phyloP scores from a whole-genome alignment of 2,888 invertebrate species.

The Mythimna impura region DNA sequence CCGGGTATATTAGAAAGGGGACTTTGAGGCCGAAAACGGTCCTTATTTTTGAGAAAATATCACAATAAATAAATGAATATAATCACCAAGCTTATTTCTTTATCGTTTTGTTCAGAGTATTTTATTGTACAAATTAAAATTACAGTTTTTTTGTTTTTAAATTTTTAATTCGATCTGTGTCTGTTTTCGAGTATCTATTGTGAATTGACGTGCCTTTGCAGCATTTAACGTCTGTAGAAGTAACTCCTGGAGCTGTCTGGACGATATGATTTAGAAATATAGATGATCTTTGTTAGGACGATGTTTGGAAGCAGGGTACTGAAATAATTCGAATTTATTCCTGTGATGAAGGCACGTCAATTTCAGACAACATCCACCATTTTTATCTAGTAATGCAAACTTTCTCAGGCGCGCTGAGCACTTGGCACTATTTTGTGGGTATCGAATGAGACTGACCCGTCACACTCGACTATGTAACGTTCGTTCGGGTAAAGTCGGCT shows the following conservation, averaged over 20 bases:
- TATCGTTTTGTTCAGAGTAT: constrained; percentile 34
- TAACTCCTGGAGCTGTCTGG: background rate
- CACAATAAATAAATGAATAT: constrained; percentile 34
- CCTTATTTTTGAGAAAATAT: constrained; percentile 33
- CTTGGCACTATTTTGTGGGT: too few species aligned
- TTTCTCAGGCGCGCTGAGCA: too few species aligned
- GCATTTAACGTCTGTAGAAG: background rate
- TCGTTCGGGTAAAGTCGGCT: too few species aligned
- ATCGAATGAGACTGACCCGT: too few species aligned
- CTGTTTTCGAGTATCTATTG: constrained; percentile 23
- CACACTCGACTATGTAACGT: too few species aligned
- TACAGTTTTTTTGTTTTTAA: constrained; percentile 19
- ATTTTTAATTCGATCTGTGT: constrained; percentile 22
- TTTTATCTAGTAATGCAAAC: too few species aligned
- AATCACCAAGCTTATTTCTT: constrained; percentile 43
- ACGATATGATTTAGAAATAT: background rate
- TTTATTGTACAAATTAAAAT: constrained; percentile 54
- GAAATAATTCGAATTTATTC: constrained; percentile 19
- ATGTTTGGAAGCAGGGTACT: constrained; percentile 27
- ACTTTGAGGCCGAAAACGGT: constrained; percentile 18
- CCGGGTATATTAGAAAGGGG: constrained; percentile 24
- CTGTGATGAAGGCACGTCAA: constrained; percentile 26
- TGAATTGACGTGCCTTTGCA: constrained; percentile 24
- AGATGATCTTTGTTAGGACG: background rate
- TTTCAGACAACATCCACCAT: background rate